phyloP scores from a whole-genome alignment of 1,140 invertebrate species.

The Cotesia chilonis region DNA sequence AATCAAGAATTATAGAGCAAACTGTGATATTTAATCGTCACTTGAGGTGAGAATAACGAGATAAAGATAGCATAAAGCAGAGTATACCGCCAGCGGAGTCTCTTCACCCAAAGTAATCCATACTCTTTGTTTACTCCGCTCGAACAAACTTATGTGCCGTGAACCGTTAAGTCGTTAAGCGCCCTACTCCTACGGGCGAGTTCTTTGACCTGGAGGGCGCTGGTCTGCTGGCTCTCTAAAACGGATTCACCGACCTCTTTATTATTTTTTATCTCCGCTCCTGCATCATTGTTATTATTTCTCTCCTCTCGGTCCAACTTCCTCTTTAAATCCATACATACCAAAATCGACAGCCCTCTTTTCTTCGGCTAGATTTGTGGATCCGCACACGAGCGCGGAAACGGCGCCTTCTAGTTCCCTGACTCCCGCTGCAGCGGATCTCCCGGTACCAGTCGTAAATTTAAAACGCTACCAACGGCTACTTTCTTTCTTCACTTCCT shows the following conservation, averaged over 20 bases:
- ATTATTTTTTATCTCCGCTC: constrained; percentile 4
- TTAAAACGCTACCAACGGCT: neutral
- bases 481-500: neutral
- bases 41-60: constrained; percentile 3
- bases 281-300: neutral
- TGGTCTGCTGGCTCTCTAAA: too few species aligned
- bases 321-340: constrained; percentile 13
- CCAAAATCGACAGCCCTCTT: constrained; percentile 21
- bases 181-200: constrained; percentile 37
- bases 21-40: constrained; percentile 11
- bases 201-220: constrained; percentile 26
- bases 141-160: constrained; percentile 45
- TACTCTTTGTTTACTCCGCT: constrained; percentile 46
- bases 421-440: constrained; percentile 5
- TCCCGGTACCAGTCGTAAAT: constrained; percentile 16
- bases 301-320: constrained; percentile 23
- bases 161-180: constrained; percentile 45
- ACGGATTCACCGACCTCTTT: constrained; percentile 3
- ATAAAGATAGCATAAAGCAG: constrained; percentile 4
- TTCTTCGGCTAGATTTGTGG: constrained; percentile 32
- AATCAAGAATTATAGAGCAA: neutral
- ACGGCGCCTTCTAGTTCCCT: constrained; percentile 18
- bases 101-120: constrained; percentile 39
- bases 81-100: neutral
- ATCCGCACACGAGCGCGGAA: constrained; percentile 5